Conservation (phyloP, 2,113 vertebrate species). For the Drymodes brunneopygia region DNA sequence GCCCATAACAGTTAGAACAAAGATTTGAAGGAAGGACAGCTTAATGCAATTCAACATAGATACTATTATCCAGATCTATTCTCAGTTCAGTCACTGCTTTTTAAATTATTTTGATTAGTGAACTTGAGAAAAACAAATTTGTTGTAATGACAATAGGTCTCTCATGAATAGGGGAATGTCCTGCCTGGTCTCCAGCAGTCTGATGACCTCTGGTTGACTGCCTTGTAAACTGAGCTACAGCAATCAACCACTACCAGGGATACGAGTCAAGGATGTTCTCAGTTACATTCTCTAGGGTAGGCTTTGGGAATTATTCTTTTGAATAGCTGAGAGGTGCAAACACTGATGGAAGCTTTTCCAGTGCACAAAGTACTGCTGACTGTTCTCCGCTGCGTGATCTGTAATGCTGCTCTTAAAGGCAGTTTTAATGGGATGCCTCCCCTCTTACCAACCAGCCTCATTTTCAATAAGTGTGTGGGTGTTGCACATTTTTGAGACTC, state of each 20-base stretch:
- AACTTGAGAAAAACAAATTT: background rate
- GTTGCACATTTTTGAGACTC: background rate
- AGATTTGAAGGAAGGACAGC: background rate
- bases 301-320: background rate
- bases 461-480: background rate
- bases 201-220: background rate
- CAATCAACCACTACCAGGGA: background rate
- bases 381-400: background rate
- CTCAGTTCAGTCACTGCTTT: background rate
- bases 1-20: background rate
- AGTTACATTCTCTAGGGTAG: background rate
- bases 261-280: background rate
- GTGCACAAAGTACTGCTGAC: background rate
- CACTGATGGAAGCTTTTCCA: background rate
- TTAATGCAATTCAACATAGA: background rate
- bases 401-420: background rate
- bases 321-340: background rate
- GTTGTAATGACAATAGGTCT: background rate
- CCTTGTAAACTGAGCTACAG: background rate
- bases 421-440: background rate
- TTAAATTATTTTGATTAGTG: background rate
- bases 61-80: background rate
- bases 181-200: background rate
- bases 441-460: background rate
- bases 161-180: background rate